A percentile compares a stretch with the other conserved stretches of the same genome.
Evolutionary conservation across 2,113 vertebrate species (phyloP).

Genomic region (Trichechus manatus): DNA sequence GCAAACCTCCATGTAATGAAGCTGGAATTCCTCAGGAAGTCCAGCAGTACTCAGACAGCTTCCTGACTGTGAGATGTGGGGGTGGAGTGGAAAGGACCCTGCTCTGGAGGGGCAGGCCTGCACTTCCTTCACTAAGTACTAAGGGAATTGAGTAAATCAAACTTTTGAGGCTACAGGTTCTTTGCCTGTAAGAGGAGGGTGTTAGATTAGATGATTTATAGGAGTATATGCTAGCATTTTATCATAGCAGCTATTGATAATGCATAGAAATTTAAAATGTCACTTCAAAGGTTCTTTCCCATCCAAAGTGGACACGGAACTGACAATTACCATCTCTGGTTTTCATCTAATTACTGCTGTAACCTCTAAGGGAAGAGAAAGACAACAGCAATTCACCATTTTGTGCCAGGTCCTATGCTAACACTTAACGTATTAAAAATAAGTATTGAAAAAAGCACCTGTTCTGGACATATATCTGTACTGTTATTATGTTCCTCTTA

Average conservation of each 20-base stretch:
- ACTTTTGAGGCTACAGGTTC: background rate
- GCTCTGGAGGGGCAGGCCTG: background rate
- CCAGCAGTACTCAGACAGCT: constrained; percentile 72
- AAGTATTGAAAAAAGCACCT: background rate
- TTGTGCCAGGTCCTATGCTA: background rate
- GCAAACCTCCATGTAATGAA: background rate
- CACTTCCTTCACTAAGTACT: background rate
- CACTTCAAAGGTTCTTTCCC: constrained; percentile 47
- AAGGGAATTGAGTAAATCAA: background rate
- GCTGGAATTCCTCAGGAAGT: background rate
- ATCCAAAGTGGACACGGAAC: background rate
- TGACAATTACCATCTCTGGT: background rate
- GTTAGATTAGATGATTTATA: background rate
- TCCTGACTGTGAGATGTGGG: background rate
- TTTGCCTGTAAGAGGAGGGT: background rate
- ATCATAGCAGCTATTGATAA: background rate
- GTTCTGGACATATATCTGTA: background rate
- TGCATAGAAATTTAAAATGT: background rate
- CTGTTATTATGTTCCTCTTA: background rate
- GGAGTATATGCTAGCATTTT: background rate
- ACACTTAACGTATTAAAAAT: background rate
- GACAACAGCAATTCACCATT: background rate
- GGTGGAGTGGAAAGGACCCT: too few relatives aligned
- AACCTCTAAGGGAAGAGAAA: background rate
- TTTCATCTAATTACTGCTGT: background rate